Percentiles rank a stretch among this genome's conserved stretches.
These are phyloP conservation scores for Heteractis magnifica DNA, from an alignment of 92 coral and sea anemone genomes.

Conservation along the genomic window DNA sequence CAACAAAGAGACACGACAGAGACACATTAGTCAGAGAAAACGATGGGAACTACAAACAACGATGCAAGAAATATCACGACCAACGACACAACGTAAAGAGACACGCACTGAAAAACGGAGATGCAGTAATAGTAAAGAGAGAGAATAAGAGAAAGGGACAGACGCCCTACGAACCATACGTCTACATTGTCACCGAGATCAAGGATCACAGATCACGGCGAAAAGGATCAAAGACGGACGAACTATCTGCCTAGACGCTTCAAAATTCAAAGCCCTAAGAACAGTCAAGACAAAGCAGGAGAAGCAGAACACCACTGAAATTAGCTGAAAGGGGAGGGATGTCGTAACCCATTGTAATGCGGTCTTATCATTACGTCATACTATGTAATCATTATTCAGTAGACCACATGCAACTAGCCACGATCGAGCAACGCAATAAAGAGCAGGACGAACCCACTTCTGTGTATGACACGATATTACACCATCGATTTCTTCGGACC, in stretches of 20 bases:
- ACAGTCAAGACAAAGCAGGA: not conserved
- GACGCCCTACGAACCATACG: conserved; percentile 48
- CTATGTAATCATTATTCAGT: too few relatives aligned
- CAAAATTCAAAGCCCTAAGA: conserved; percentile 32
- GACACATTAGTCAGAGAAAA: conserved; percentile 16
- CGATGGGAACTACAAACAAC: conserved; percentile 36
- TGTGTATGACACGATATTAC: too few relatives aligned
- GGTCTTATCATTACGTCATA: too few relatives aligned
- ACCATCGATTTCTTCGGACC: too few relatives aligned
- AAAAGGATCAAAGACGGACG: conserved; percentile 36
- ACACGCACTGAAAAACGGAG: conserved; percentile 32
- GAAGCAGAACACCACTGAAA: not conserved
- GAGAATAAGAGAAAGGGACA: conserved; percentile 45
- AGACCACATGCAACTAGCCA: too few relatives aligned
- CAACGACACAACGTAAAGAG: conserved; percentile 27
- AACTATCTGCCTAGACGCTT: conserved; percentile 45
- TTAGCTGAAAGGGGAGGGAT: too few relatives aligned
- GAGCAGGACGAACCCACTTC: too few relatives aligned
- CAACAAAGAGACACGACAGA: conserved; percentile 18
- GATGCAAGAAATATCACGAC: conserved; percentile 35
- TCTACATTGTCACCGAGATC: conserved; percentile 37
- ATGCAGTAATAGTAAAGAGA: conserved; percentile 48
- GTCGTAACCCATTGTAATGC: too few relatives aligned
- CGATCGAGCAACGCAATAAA: too few relatives aligned
- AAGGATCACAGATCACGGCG: conserved; percentile 38